A percentile compares a stretch with the other conserved stretches of the same genome.
Evolutionary conservation across 2,797 vertebrate species (phyloP).

Genomic region (Takifugu rubripes): DNA sequence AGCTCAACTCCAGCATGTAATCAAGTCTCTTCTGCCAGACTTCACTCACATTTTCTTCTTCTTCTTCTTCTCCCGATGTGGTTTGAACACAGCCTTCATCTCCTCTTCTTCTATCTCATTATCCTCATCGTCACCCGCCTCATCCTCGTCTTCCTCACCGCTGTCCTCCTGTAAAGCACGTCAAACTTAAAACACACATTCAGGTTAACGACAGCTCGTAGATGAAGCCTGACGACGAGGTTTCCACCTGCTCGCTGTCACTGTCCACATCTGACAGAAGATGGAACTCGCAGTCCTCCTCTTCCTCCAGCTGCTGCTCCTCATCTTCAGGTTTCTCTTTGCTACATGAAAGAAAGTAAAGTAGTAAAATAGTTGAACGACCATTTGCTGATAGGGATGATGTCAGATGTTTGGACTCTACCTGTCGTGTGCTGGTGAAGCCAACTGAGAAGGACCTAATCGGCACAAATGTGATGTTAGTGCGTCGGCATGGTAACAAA

Average conservation of each 20-base stretch:
- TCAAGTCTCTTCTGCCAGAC: fast-evolving
- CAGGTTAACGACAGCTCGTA: not conserved
- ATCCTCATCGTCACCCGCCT: conserved; percentile 34
- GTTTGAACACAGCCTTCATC: conserved; percentile 76
- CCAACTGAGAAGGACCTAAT: conserved; percentile 34
- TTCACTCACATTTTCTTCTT: conserved; percentile 86
- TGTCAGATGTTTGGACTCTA: conserved; percentile 35
- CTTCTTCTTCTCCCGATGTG: conserved; percentile 68
- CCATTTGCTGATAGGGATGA: not conserved
- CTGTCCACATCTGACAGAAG: conserved; percentile 85
- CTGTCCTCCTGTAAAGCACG: conserved; percentile 58
- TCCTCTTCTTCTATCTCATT: conserved; percentile 76
- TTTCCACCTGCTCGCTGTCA: conserved; percentile 77
- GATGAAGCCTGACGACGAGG: not conserved
- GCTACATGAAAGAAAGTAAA: conserved; percentile 32
- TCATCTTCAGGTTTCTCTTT: conserved; percentile 63
- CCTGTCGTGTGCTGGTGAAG: conserved; percentile 48
- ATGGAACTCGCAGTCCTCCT: conserved; percentile 85
- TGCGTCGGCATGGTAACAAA: too few species aligned
- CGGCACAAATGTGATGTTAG: conserved; percentile 1
- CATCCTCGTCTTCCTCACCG: conserved; percentile 40
- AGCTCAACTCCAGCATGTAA: not conserved
- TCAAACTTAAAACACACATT: not conserved
- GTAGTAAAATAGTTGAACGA: not conserved
- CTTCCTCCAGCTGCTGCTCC: conserved; percentile 68